Conservation (phyloP, 1,140 invertebrate species). For the Trichonephila clavipes region DNA sequence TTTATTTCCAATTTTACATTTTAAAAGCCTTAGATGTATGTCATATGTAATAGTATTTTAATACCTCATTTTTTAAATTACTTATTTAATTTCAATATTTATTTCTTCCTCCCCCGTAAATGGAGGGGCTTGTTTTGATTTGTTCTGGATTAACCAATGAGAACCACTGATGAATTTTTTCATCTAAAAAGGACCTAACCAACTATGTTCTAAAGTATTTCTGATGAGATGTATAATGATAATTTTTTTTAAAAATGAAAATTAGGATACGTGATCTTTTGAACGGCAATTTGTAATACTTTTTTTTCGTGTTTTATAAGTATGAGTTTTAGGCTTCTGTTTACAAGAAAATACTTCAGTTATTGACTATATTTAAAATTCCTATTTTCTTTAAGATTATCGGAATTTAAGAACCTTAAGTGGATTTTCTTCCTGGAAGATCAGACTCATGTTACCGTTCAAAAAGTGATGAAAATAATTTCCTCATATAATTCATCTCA, state of each 20-base stretch:
- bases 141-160: too few relatives aligned
- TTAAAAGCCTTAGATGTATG: too few relatives aligned
- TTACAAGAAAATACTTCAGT: not conserved
- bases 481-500: constrained; percentile 34
- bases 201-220: too few relatives aligned
- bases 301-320: too few relatives aligned
- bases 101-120: too few relatives aligned
- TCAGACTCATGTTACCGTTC: not conserved
- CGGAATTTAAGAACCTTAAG: not conserved
- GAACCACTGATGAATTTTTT: not conserved
- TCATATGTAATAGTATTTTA: too few relatives aligned
- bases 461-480: constrained; percentile 4
- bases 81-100: too few relatives aligned
- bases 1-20: too few relatives aligned
- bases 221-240: not conserved
- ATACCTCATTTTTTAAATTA: too few relatives aligned
- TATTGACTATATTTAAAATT: not conserved
- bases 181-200: not conserved
- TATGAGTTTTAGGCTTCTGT: not conserved
- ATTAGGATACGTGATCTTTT: not conserved
- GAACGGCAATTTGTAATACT: not conserved
- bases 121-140: too few relatives aligned
- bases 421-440: constrained; percentile 66
- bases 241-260: too few relatives aligned
- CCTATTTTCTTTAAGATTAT: not conserved